Evolutionary conservation across 2,113 vertebrate species (phyloP).

Genomic region (Morphnarchus princeps): DNA sequence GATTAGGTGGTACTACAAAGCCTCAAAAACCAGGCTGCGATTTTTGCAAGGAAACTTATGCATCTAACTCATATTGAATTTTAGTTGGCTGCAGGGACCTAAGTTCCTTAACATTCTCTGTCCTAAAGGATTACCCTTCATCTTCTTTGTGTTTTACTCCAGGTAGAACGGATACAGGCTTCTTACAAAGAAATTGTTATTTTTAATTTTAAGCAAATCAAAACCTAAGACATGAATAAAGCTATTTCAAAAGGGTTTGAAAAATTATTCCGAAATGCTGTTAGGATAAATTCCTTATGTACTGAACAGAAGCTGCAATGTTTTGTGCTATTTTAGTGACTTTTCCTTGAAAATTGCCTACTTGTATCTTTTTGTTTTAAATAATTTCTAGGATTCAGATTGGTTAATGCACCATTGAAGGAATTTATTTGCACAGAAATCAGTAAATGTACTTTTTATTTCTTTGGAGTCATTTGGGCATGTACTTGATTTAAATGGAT

Average conservation of each 20-base stretch:
- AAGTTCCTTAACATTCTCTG: background rate
- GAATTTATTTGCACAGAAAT: background rate
- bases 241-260: background rate
- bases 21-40: background rate
- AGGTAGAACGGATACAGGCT: background rate
- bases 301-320: background rate
- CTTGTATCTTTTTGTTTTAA: background rate
- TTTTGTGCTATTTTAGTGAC: background rate
- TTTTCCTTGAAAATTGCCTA: background rate
- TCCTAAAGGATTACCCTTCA: background rate
- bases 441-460: background rate
- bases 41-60: background rate
- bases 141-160: background rate
- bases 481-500: background rate
- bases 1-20: background rate
- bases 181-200: background rate
- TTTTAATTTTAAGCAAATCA: background rate
- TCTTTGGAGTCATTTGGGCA: background rate
- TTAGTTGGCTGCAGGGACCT: background rate
- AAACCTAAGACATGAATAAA: background rate
- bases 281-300: background rate
- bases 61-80: background rate
- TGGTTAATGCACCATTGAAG: background rate
- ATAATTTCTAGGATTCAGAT: background rate
- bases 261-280: background rate